phyloP scores from a whole-genome alignment of 37 sponge, comb jelly and placozoan genomes.

The Petrosia ficiformis region DNA sequence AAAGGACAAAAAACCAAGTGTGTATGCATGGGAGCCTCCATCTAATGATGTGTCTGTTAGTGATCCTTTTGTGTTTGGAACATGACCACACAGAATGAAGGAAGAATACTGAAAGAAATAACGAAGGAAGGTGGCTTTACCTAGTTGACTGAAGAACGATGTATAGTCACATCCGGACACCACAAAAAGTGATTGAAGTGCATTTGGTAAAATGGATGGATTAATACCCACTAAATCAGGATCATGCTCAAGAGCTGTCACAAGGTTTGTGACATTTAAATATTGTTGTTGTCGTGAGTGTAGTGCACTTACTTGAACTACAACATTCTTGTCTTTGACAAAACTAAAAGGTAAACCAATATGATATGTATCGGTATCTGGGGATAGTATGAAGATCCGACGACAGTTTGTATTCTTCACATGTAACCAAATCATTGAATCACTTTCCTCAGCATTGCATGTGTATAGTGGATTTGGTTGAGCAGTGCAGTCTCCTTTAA shows the following conservation, averaged over 20 bases:
- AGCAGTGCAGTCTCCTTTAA: not conserved
- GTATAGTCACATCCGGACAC: constrained; percentile 30
- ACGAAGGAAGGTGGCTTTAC: constrained; percentile 26
- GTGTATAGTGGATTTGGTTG: not conserved
- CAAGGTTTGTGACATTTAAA: not conserved
- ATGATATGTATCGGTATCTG: constrained; percentile 4
- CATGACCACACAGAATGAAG: no score
- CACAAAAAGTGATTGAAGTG: constrained; percentile 6
- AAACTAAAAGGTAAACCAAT: not conserved
- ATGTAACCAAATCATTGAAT: constrained; percentile 4
- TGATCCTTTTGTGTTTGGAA: no score
- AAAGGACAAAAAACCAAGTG: no score
- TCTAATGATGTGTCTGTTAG: no score
- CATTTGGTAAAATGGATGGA: not conserved
- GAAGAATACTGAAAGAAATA: no score
- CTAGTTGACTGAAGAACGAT: constrained; percentile 23
- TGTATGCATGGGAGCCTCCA: no score
- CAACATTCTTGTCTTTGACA: not conserved
- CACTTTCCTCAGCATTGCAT: constrained; percentile 2
- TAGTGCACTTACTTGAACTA: not conserved
- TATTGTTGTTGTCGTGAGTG: not conserved
- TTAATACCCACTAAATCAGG: not conserved
- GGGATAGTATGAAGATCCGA: not conserved
- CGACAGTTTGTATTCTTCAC: not conserved
- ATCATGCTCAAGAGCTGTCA: not conserved